A percentile compares a stretch with the other conserved stretches of the same genome.
phyloP scores from a whole-genome alignment of 2,888 invertebrate species.

The Serripes groenlandicus region DNA sequence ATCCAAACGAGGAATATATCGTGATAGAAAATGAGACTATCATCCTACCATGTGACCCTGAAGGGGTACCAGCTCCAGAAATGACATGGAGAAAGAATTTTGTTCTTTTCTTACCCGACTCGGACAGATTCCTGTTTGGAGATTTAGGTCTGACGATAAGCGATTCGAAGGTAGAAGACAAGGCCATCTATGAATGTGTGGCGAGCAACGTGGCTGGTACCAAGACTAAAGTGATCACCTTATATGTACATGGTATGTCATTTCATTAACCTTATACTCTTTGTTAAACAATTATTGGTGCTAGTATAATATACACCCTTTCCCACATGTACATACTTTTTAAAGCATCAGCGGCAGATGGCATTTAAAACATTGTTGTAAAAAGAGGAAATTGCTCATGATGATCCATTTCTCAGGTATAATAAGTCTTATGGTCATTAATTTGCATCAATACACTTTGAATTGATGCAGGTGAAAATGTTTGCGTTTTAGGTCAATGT shows the following conservation, averaged over 20 bases:
- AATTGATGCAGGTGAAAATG: too few species aligned
- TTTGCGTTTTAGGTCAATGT: too few species aligned
- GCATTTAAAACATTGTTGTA: not conserved
- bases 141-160: constrained; percentile 75
- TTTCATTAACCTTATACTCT: not conserved
- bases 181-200: constrained; percentile 87
- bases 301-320: too few species aligned
- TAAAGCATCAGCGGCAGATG: too few species aligned
- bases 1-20: constrained; percentile 79
- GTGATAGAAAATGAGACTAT: constrained; percentile 85
- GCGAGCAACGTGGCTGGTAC: constrained; percentile 87
- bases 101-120: constrained; percentile 68
- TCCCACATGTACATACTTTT: too few species aligned
- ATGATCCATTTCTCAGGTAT: too few species aligned
- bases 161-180: constrained; percentile 80
- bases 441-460: too few species aligned
- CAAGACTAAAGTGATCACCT: constrained; percentile 81
- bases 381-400: too few species aligned
- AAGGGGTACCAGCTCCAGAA: constrained; percentile 75
- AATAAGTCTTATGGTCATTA: too few species aligned
- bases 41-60: constrained; percentile 86
- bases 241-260: constrained; percentile 83
- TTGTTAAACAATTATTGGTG: not conserved
- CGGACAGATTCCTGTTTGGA: constrained; percentile 23
- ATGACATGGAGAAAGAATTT: constrained; percentile 81